Percentiles rank a stretch among this genome's conserved stretches.
Conservation (phyloP, 2,888 invertebrate genomes). For the Cyclophora punctaria region DNA sequence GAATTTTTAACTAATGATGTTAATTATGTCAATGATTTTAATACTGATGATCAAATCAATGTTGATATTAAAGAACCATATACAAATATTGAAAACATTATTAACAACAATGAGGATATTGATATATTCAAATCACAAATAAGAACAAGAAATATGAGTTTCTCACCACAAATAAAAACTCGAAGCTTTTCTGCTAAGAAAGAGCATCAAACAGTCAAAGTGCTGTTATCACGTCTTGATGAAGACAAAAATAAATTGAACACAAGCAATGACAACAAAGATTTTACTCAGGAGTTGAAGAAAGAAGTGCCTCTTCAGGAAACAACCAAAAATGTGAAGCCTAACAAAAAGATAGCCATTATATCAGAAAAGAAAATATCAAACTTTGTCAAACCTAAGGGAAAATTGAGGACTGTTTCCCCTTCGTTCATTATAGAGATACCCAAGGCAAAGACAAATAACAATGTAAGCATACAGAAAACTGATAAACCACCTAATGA, state of each 20-base stretch:
- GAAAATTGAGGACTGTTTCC: slow-evolving; percentile 39
- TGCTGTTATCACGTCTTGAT: too few species aligned
- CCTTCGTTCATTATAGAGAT: slow-evolving; percentile 36
- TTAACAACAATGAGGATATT: neutral
- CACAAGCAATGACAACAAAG: too few species aligned
- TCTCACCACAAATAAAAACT: too few species aligned
- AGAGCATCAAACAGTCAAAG: too few species aligned
- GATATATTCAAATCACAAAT: neutral
- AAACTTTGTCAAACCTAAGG: slow-evolving; percentile 31
- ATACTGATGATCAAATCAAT: neutral
- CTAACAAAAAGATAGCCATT: slow-evolving; percentile 36
- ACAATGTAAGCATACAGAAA: too few species aligned
- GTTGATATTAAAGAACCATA: neutral
- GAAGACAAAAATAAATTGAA: too few species aligned
- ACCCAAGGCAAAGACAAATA: slow-evolving; percentile 6
- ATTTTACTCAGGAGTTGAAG: too few species aligned
- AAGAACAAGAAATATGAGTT: too few species aligned
- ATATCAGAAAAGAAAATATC: slow-evolving; percentile 50
- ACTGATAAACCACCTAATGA: too few species aligned
- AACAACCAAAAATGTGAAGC: neutral
- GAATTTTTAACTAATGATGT: slow-evolving; percentile 55
- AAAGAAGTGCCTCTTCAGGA: too few species aligned
- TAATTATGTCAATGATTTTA: slow-evolving; percentile 16
- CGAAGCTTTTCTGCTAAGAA: too few species aligned
- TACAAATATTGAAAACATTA: neutral